Conservation (phyloP, 2,797 vertebrate genomes). For the Nothura maculosa region DNA sequence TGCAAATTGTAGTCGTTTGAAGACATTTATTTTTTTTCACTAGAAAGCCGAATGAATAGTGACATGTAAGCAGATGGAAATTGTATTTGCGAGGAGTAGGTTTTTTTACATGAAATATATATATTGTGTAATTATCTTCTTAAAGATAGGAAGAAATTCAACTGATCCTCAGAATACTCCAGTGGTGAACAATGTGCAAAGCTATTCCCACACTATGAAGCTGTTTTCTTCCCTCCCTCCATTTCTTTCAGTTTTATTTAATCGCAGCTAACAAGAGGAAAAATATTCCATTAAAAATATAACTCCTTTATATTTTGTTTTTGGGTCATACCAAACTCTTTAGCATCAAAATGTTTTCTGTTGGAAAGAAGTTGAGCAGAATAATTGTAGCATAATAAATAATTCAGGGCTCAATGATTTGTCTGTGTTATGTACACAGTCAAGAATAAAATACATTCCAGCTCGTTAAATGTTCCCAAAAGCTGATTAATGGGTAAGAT, state of each 20-base stretch:
- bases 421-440: not conserved
- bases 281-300: not conserved
- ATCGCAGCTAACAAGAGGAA: not conserved
- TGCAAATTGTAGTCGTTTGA: not conserved
- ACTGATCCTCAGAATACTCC: not conserved
- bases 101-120: not conserved
- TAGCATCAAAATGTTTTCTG: not conserved
- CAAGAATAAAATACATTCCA: not conserved
- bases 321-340: not conserved
- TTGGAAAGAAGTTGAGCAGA: not conserved
- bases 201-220: not conserved
- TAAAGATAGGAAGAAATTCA: not conserved
- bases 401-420: not conserved
- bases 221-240: not conserved
- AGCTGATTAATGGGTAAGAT: fast-evolving
- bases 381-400: not conserved
- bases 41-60: not conserved
- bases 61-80: not conserved
- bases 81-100: not conserved
- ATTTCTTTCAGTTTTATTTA: not conserved
- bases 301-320: constrained; percentile 19
- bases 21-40: not conserved
- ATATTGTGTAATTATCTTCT: not conserved
- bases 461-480: not conserved
- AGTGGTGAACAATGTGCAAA: not conserved